A percentile compares a stretch with the other conserved stretches of the same genome.
Evolutionary conservation across 2,888 invertebrate genomes (phyloP).

Genomic region (Itoplectis maculator): DNA sequence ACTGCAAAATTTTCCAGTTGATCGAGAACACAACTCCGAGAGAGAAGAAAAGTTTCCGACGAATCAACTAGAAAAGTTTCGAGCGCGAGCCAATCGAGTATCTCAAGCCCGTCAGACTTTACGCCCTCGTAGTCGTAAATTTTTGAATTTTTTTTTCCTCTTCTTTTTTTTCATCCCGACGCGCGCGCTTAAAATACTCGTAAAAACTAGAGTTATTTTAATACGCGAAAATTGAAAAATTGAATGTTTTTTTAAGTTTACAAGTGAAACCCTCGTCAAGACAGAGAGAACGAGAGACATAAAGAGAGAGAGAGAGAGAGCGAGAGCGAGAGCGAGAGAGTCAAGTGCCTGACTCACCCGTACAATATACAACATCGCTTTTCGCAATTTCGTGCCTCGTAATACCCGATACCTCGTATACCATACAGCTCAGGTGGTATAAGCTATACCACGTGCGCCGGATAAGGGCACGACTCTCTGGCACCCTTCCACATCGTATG

Average conservation of each 20-base stretch:
- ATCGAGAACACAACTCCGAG: neutral
- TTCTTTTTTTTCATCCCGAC: neutral
- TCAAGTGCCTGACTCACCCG: constrained; percentile 6
- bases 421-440: constrained; percentile 25
- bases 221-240: constrained; percentile 21
- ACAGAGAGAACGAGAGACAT: neutral
- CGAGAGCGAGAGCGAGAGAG: neutral
- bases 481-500: constrained; percentile 27
- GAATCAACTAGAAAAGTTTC: constrained; percentile 20
- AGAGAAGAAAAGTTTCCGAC: neutral
- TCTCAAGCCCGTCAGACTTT: constrained; percentile 25
- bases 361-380: neutral
- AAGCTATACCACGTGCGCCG: constrained; percentile 19
- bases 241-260: constrained; percentile 5
- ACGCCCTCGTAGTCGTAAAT: constrained; percentile 23
- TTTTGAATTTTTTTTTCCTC: neutral
- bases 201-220: constrained; percentile 24
- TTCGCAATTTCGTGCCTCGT: constrained; percentile 36
- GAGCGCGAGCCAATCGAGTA: constrained; percentile 17
- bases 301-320: neutral
- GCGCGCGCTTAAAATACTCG: neutral
- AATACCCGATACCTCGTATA: constrained; percentile 40
- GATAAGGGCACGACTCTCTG: constrained; percentile 38
- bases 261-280: constrained; percentile 4
- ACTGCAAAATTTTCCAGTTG: constrained; percentile 8